A percentile compares a stretch with the other conserved stretches of the same genome.
These are phyloP conservation scores for Caenorhabditis latens DNA, from an alignment of 1,140 invertebrate species.

Conservation along the genomic window DNA sequence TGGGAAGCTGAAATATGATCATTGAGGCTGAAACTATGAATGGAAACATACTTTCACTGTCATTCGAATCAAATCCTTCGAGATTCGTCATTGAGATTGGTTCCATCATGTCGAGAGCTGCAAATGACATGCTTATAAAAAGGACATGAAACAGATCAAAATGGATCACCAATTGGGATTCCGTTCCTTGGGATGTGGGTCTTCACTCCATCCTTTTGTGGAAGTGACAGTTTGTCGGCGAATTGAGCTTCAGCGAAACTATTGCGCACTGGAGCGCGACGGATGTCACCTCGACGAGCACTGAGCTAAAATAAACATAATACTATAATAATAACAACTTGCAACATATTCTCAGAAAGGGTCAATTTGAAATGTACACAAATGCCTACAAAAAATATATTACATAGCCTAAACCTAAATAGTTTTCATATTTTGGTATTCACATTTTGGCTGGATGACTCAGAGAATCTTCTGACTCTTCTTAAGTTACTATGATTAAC, in stretches of 20 bases:
- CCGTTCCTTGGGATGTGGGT: conserved; percentile 47
- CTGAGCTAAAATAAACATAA: not conserved
- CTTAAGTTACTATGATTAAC: conserved; percentile 1
- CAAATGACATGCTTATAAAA: conserved; percentile 28
- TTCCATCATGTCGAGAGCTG: conserved; percentile 47
- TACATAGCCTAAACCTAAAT: too few relatives aligned
- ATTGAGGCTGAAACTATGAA: conserved; percentile 23
- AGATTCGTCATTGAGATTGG: conserved; percentile 45
- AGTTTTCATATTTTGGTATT: not conserved
- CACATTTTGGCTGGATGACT: not conserved
- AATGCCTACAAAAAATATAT: too few relatives aligned
- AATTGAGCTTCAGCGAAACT: conserved; percentile 47
- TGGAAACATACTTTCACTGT: conserved; percentile 35
- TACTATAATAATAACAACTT: too few relatives aligned
- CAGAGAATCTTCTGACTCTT: conserved; percentile 24
- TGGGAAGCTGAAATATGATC: conserved; percentile 30
- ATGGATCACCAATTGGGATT: conserved; percentile 26
- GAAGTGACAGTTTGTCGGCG: conserved; percentile 23
- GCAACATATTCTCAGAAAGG: too few relatives aligned
- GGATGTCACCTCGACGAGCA: conserved; percentile 45
- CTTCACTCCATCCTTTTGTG: conserved; percentile 52
- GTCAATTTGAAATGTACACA: too few relatives aligned
- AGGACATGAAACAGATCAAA: conserved; percentile 1
- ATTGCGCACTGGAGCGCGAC: conserved; percentile 51
- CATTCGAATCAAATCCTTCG: conserved; percentile 15